These are phyloP conservation scores for Xylocampa areola DNA, from an alignment of 2,888 invertebrate species.

Conservation along the genomic window DNA sequence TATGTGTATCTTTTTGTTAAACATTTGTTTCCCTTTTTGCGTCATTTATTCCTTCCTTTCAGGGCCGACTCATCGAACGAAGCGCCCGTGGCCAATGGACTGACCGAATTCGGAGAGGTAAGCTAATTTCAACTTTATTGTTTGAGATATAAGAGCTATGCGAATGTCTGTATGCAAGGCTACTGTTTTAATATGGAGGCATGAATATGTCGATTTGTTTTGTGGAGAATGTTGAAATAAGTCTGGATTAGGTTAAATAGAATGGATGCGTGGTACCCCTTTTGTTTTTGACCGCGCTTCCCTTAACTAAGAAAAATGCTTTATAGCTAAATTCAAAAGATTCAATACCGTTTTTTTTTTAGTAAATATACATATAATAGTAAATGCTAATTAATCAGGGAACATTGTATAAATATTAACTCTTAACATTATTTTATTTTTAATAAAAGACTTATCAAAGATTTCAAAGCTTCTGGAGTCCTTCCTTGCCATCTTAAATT, in stretches of 20 bases:
- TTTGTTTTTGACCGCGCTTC: conserved; percentile 13
- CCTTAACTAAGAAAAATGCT: not conserved
- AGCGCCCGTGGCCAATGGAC: conserved; percentile 82
- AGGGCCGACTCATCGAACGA: conserved; percentile 90
- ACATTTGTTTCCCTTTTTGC: conserved; percentile 65
- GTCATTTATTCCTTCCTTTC: conserved; percentile 76
- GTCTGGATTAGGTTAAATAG: conserved; percentile 4
- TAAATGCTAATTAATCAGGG: no score
- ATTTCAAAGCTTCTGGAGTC: no score
- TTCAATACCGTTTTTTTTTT: no score
- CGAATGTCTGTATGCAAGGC: conserved; percentile 43
- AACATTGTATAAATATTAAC: no score
- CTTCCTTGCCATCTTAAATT: no score
- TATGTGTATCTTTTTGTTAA: conserved; percentile 50
- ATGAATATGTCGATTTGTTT: conserved; percentile 45
- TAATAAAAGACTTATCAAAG: no score
- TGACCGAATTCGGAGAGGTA: conserved; percentile 89
- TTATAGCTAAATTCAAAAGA: no score
- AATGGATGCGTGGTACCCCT: conserved; percentile 25
- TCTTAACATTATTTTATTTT: no score
- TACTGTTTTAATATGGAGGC: conserved; percentile 35
- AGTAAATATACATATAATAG: no score
- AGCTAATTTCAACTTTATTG: conserved; percentile 65
- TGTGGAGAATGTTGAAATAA: conserved; percentile 31
- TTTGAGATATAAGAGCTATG: conserved; percentile 35